These are phyloP conservation scores for Ictalurus furcatus DNA, from an alignment of 2,113 vertebrate genomes.

Conservation along the genomic window DNA sequence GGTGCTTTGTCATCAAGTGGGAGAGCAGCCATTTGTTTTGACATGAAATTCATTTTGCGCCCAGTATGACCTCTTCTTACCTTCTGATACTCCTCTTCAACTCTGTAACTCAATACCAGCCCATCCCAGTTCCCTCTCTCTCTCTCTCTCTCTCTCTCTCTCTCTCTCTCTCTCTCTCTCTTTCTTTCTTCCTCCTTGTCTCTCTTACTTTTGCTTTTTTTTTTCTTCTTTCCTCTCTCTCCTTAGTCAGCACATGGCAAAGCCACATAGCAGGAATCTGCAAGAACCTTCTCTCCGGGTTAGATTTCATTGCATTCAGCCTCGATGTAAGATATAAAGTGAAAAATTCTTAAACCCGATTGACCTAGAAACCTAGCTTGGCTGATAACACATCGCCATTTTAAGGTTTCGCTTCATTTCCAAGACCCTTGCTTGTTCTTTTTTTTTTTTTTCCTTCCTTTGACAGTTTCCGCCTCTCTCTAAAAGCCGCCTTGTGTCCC, in stretches of 20 bases:
- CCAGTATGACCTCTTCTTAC: constrained; percentile 66
- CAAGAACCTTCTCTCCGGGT: background rate
- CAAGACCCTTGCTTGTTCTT: too few species aligned
- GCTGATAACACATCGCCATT: background rate
- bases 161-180: constrained; percentile 50
- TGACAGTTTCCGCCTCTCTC: constrained; percentile 46
- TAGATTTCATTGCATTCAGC: background rate
- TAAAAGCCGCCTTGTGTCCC: constrained; percentile 78
- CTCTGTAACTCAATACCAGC: constrained; percentile 62
- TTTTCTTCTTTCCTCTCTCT: background rate
- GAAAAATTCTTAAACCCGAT: background rate
- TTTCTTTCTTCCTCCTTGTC: constrained; percentile 30
- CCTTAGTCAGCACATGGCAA: constrained; percentile 59
- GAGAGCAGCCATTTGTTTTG: constrained; percentile 71
- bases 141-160: constrained; percentile 35
- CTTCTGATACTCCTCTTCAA: constrained; percentile 57
- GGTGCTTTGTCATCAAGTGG: constrained; percentile 64
- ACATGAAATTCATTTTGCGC: constrained; percentile 70
- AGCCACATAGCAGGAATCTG: constrained; percentile 7
- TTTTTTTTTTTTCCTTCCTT: background rate
- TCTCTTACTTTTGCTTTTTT: constrained; percentile 34
- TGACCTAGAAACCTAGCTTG: background rate
- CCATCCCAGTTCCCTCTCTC: constrained; percentile 36
- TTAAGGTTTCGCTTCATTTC: background rate
- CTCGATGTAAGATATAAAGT: background rate